These are phyloP conservation scores for Acanthoscelides obtectus DNA, from an alignment of 2,888 invertebrate genomes.

Conservation along the genomic window DNA sequence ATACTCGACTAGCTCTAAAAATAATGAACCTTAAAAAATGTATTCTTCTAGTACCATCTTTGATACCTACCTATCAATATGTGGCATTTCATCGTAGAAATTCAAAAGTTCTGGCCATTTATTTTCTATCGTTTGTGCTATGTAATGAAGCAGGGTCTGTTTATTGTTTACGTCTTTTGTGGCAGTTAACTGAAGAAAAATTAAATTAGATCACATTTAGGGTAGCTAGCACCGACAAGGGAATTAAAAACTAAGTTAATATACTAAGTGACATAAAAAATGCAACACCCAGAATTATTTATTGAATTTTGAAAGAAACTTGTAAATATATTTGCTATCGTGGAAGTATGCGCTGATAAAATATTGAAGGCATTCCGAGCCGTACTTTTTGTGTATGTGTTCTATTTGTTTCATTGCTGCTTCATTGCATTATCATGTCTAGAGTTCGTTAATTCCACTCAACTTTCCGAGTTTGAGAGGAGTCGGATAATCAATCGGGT, in stretches of 20 bases:
- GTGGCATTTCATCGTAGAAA: constrained; percentile 81
- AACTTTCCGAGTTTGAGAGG: no score
- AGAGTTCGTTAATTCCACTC: no score
- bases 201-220: not conserved
- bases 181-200: constrained; percentile 61
- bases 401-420: no score
- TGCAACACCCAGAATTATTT: no score
- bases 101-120: constrained; percentile 81
- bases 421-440: no score
- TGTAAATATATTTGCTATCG: no score
- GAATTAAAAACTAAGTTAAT: not conserved
- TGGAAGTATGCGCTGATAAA: no score
- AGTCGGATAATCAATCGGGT: no score
- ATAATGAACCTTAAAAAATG: constrained; percentile 4
- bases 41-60: not conserved
- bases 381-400: no score
- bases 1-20: constrained; percentile 75
- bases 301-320: no score
- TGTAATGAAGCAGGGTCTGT: constrained; percentile 86
- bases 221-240: not conserved
- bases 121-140: constrained; percentile 81
- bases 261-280: no score
- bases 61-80: constrained; percentile 66
- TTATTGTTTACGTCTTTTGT: constrained; percentile 94
- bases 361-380: no score